Base-by-base conservation (phyloP, 2,888 invertebrate genomes). In the Chironomus riparius region DNA sequence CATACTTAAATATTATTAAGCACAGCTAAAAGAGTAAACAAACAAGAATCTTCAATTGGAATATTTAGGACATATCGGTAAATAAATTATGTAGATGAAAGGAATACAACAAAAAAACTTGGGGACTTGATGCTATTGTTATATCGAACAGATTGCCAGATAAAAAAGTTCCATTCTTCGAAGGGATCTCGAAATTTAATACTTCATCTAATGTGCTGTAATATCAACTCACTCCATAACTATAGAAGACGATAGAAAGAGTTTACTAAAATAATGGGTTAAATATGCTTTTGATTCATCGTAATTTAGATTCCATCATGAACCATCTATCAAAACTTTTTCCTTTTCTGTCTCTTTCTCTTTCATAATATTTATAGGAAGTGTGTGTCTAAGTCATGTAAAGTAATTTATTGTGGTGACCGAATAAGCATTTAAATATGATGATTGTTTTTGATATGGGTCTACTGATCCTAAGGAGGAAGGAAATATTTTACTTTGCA, bases 371-470 rank as follows among this genome's bases (percentile, higher is more conserved):
- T 28, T 68, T 15, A 28, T 15, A 68, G 24, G 7, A 18, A 47
- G 21, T 47, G n/a, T 70, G 70, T 22, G 70, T 50, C 48, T 70
- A 18, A 56, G 56, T 56, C 56, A 56, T 56, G 38, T 38, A 56
- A 56, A 15, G 48, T 71, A 75, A 75, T 75, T 75, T 75, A 75
- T 75, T 75, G 74, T 38, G 72, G 74, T 75, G 74, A 48, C 65
- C 74, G 62, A 65, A 22, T 13, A 22, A 68, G 47, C 74, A 62
- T 62, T 48, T 47, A 48, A 68, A 68, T 75, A 68, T 68, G 73
- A 73, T 73, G 74, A 75, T 75, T 75, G 74, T 75, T 75, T 68
- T 75, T 75, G 74, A 75, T 68, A 75, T 28, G 74, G 74, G 74
- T 75, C 71, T 38, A 38, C 10, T 13, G 38, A 38, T 69, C 38